These are phyloP conservation scores for Cheilosia variabilis DNA, from an alignment of 2,888 invertebrate genomes.

Conservation along the genomic window DNA sequence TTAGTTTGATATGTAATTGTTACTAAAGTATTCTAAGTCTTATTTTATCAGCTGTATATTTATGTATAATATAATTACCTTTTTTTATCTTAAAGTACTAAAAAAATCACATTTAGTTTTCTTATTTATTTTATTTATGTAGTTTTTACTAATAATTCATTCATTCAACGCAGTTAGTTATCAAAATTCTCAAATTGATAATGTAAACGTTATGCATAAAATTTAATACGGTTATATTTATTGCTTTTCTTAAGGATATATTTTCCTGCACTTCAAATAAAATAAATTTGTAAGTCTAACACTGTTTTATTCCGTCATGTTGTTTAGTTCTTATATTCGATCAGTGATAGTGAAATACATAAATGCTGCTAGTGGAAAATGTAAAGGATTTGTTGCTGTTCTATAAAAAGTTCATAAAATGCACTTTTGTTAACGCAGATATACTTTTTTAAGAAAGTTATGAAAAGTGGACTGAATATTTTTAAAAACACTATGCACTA, in stretches of 20 bases:
- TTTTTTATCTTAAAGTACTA: slow-evolving; percentile 59
- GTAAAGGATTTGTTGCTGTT: too few species aligned
- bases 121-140: slow-evolving; percentile 51
- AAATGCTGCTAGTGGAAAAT: too few species aligned
- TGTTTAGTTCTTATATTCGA: neutral
- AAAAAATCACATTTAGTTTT: slow-evolving; percentile 74
- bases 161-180: slow-evolving; percentile 45
- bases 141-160: slow-evolving; percentile 62
- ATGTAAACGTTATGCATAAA: slow-evolving; percentile 36
- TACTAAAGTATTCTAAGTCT: slow-evolving; percentile 59
- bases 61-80: slow-evolving; percentile 30
- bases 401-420: too few species aligned
- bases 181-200: slow-evolving; percentile 32
- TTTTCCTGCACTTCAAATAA: slow-evolving; percentile 12
- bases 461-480: too few species aligned
- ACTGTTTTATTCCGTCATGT: too few species aligned
- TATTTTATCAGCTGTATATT: slow-evolving; percentile 60
- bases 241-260: slow-evolving; percentile 55
- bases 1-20: slow-evolving; percentile 67
- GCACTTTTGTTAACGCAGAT: too few species aligned
- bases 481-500: too few species aligned
- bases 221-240: slow-evolving; percentile 40
- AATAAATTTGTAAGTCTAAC: neutral
- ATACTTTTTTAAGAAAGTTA: too few species aligned
- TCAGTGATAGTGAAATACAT: slow-evolving; percentile 28